phyloP scores from a whole-genome alignment of 2,888 invertebrate genomes.

The Hedychridium roseum region DNA sequence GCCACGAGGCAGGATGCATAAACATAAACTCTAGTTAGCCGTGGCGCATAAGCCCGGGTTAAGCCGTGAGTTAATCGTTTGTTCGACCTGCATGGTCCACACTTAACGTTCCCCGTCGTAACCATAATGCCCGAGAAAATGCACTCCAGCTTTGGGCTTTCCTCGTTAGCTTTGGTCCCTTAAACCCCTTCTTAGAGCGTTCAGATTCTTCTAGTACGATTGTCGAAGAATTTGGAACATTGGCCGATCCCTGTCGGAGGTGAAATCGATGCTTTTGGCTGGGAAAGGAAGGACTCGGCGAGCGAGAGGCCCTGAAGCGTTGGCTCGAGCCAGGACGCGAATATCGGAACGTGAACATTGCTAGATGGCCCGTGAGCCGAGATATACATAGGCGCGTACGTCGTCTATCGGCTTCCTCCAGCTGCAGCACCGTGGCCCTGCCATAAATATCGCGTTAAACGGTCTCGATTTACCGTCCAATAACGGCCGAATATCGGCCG shows the following conservation, averaged over 20 bases:
- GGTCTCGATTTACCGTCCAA: conserved; percentile 56
- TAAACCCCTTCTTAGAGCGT: no score
- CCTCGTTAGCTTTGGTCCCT: no score
- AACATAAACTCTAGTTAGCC: conserved; percentile 47
- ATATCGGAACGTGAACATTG: conserved; percentile 39
- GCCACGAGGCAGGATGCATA: conserved; percentile 33
- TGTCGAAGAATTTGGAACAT: no score
- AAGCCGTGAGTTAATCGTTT: conserved; percentile 53
- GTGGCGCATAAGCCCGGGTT: conserved; percentile 46
- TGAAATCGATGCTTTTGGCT: no score
- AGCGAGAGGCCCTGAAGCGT: neutral
- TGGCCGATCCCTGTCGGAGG: no score
- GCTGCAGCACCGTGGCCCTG: conserved; percentile 34
- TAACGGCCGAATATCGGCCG: conserved; percentile 51
- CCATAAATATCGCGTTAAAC: conserved; percentile 60
- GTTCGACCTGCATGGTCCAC: conserved; percentile 44
- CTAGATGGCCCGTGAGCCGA: conserved; percentile 48
- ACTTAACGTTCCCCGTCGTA: conserved; percentile 44
- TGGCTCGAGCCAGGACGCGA: conserved; percentile 1
- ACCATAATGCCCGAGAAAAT: conserved; percentile 38
- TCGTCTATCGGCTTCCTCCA: conserved; percentile 47
- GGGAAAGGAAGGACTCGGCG: neutral
- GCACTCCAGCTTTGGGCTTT: no score
- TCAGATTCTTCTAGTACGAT: no score
- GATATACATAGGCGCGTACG: conserved; percentile 15